A percentile compares a stretch with the other conserved stretches of the same genome.
Conservation (phyloP, 37 sponge, comb jelly and placozoan species). For the Beroe ovata region DNA sequence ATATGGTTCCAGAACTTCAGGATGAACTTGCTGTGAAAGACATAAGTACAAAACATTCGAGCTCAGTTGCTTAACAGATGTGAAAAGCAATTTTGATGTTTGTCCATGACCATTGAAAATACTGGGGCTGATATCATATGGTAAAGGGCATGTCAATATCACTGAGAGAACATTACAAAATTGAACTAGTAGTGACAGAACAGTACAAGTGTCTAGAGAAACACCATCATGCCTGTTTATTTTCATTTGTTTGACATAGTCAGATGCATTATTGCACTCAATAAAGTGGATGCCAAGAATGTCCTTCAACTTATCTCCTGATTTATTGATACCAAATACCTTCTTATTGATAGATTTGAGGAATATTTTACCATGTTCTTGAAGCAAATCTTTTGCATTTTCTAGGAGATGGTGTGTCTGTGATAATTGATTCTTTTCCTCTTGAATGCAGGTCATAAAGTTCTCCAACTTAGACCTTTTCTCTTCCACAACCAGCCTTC, state of each 20-base stretch:
- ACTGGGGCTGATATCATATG: not conserved
- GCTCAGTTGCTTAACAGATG: conserved; percentile 13
- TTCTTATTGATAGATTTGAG: not conserved
- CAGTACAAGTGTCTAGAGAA: not conserved
- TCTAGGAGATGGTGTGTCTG: not conserved
- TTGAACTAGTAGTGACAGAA: conserved; percentile 13
- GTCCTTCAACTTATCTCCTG: not conserved
- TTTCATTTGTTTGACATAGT: conserved; percentile 41
- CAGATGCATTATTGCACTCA: conserved; percentile 7
- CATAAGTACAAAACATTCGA: conserved; percentile 32
- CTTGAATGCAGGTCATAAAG: not conserved
- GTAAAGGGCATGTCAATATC: not conserved
- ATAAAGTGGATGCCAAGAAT: conserved; percentile 1
- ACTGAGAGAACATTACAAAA: conserved; percentile 24
- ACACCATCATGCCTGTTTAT: conserved; percentile 13
- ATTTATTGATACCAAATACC: not conserved
- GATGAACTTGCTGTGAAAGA: conserved; percentile 54
- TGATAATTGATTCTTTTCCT: not conserved
- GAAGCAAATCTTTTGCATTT: not conserved
- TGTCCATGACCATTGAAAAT: not conserved
- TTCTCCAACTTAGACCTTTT: not conserved
- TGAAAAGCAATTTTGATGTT: not conserved
- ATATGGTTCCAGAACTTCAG: conserved; percentile 30
- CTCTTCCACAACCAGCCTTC: not conserved
- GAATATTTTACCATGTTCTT: not conserved